Base-by-base conservation (phyloP, 2,797 vertebrate genomes). In the Lerista edwardsae region DNA sequence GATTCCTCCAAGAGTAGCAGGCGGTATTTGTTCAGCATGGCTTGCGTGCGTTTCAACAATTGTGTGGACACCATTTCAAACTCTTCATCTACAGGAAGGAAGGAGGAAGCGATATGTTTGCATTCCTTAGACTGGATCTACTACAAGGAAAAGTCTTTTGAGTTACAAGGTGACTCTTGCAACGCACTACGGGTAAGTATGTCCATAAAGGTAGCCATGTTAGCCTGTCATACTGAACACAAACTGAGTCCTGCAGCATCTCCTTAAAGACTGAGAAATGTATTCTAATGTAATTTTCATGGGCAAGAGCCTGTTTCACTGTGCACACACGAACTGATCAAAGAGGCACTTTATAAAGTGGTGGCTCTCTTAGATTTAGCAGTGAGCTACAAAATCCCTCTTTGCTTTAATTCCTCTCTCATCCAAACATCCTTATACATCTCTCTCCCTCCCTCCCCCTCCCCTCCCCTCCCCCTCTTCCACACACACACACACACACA, bases 11-110 rank as follows among this genome's bases (percentile, higher is more conserved):
- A 96, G 41, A 99, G 97, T 93, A 99, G 94, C 91, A 98, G 93
- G 29, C 98, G 97, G 92, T 99, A 99, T 93, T 99, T 99, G 94
- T 99, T 98, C 88, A 99, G 94, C 98, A 99, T 99, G 75, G 98
- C 97, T 94, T 98, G 97, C 1, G 98, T 98, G 86, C 98, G 96
- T 87, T 97, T 97, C 88, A 99, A 94, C 77, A 99, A 96, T 91
- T 98, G 97, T n/a, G 96, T 94, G 76, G 98, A 98, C 62, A 99
- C 98, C 0, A 80, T 97, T 94, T 98, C 97, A 90, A 99, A 99
- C 93, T 99, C 98, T 90, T 98, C 97, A 64, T 99, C 98, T 96
- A 98, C 97, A 98, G 93, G 0, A 2, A 72, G 61, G 7, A 57
- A n/a, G 79, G 12, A 29, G 71, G 36, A 81, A 4, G 6, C 29